phyloP scores from a whole-genome alignment of 1,140 invertebrate genomes.

The Sitophilus oryzae region DNA sequence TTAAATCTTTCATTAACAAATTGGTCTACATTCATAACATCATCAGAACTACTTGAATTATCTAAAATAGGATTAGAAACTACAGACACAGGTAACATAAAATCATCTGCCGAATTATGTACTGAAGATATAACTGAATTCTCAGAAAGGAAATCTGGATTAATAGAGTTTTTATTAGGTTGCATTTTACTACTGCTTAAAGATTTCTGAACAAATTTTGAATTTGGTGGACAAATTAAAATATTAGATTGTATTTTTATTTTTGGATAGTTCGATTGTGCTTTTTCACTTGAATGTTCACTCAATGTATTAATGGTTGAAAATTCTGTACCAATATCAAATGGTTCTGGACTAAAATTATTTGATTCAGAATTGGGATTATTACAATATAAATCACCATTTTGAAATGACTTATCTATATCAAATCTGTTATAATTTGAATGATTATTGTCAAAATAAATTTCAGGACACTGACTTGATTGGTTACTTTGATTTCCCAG shows the following conservation, averaged over 20 bases:
- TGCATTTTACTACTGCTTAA: not conserved
- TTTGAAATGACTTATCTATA: not conserved
- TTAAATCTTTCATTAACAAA: slow-evolving; percentile 42
- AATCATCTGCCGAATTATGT: slow-evolving; percentile 33
- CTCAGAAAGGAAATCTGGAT: slow-evolving; percentile 29
- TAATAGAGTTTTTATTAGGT: slow-evolving; percentile 8
- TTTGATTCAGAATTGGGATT: not conserved
- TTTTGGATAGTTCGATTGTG: not conserved
- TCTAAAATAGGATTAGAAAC: slow-evolving; percentile 32
- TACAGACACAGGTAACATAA: slow-evolving; percentile 31
- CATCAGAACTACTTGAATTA: slow-evolving; percentile 39
- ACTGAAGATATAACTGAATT: slow-evolving; percentile 27
- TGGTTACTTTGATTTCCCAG: too few species aligned
- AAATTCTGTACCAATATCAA: not conserved
- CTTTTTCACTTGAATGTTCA: not conserved
- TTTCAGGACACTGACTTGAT: too few species aligned
- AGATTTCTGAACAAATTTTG: not conserved
- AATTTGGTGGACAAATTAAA: slow-evolving; percentile 12
- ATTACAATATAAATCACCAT: not conserved
- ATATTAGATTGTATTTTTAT: slow-evolving; percentile 20
- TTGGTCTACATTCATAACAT: slow-evolving; percentile 42
- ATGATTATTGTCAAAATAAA: not conserved
- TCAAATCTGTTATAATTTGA: not conserved
- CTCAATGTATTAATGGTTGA: too few species aligned
- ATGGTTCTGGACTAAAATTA: not conserved